Conservation (phyloP, 1,140 invertebrate species). For the Aricia agestis region DNA sequence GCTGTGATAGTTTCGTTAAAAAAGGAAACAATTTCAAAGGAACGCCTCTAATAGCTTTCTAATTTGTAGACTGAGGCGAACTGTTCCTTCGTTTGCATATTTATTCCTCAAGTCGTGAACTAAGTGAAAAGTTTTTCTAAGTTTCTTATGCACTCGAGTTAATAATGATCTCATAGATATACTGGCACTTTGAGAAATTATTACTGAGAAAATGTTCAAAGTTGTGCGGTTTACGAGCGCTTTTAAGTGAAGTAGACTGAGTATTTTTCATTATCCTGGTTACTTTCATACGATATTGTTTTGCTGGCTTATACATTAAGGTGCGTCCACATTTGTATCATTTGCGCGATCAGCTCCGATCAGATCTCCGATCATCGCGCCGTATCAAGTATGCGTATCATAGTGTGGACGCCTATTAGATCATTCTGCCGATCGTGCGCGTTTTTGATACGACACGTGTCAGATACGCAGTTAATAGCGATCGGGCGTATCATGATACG, state of each 20-base stretch:
- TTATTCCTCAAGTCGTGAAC: not conserved
- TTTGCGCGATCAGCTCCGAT: no score
- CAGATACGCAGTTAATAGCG: no score
- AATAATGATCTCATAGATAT: not conserved
- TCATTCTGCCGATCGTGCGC: no score
- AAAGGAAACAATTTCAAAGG: not conserved
- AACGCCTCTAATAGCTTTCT: not conserved
- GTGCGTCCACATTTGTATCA: no score
- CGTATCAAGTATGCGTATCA: no score
- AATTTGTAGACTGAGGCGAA: not conserved
- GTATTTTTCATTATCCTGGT: not conserved
- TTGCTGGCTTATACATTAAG: no score
- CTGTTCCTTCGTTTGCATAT: not conserved
- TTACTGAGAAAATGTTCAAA: not conserved
- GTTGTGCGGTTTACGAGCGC: not conserved
- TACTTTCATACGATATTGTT: no score
- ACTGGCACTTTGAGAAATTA: constrained; percentile 1
- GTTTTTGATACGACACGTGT: no score
- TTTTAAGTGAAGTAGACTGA: not conserved
- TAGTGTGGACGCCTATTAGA: no score
- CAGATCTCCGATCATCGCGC: no score
- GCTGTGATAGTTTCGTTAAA: not conserved
- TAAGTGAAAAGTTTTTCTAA: constrained; percentile 3
- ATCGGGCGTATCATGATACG: no score
- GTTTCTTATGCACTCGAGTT: not conserved